Percentiles rank a stretch among this genome's conserved stretches.
phyloP scores from a whole-genome alignment of 2,113 vertebrate genomes.

The Sturnus vulgaris region DNA sequence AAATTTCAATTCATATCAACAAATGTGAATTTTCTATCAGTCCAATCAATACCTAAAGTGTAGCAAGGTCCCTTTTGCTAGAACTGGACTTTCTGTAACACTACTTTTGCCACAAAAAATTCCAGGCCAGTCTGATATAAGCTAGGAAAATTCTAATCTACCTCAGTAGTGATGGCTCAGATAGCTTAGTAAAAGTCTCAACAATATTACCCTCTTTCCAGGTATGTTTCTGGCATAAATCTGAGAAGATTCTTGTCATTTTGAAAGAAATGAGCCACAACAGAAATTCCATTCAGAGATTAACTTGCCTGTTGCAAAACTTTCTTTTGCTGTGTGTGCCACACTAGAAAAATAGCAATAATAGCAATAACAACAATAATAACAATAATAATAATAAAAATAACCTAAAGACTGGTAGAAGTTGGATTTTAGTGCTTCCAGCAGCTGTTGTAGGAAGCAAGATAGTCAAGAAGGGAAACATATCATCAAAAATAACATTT shows the following conservation, averaged over 20 bases:
- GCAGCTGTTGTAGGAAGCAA: conserved; percentile 3
- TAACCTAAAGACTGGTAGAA: neutral
- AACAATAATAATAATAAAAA: neutral
- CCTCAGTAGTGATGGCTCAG: neutral
- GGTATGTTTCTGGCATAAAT: neutral
- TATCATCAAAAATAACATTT: neutral
- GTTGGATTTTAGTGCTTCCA: neutral
- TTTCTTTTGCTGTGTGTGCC: neutral
- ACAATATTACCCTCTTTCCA: neutral
- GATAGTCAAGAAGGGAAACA: neutral
- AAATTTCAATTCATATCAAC: neutral
- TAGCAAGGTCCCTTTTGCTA: neutral
- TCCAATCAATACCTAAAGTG: neutral
- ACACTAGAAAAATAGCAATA: neutral
- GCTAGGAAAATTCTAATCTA: neutral
- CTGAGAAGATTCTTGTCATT: neutral
- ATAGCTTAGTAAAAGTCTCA: neutral
- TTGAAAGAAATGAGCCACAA: neutral
- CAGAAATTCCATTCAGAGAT: neutral
- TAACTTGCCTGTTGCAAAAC: neutral
- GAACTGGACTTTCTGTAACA: neutral
- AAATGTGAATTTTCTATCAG: neutral
- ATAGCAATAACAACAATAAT: neutral
- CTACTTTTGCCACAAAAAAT: neutral
- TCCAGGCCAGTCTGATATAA: neutral